Percentiles rank a stretch among this genome's conserved stretches.
Evolutionary conservation across 2,888 invertebrate genomes (phyloP).

Genomic region (Heteropelma amictum): DNA sequence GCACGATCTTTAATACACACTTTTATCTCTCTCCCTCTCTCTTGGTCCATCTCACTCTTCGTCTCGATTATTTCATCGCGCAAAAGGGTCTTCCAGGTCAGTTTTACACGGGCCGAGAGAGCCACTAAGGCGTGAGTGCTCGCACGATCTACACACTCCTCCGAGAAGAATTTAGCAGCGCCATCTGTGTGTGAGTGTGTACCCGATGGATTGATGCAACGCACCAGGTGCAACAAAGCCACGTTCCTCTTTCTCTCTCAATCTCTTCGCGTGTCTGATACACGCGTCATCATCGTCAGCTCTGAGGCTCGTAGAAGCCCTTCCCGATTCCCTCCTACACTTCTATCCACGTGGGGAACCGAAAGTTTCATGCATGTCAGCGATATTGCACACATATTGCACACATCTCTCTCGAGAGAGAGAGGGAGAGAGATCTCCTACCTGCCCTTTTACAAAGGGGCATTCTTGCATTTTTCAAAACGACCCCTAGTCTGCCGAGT

Average conservation of each 20-base stretch:
- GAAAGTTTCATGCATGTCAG: constrained; percentile 9
- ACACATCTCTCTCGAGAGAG: too few relatives aligned
- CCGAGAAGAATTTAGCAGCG: constrained; percentile 32
- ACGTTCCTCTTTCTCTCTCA: background rate
- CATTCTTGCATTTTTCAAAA: constrained; percentile 37
- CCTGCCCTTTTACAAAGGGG: constrained; percentile 16
- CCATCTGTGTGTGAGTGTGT: background rate
- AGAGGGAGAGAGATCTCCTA: too few relatives aligned
- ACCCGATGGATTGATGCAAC: constrained; percentile 12
- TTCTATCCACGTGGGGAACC: background rate
- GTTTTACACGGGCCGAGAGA: constrained; percentile 17
- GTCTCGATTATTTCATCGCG: background rate
- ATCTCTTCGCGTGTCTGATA: background rate
- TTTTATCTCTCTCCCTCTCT: background rate
- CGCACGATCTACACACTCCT: constrained; percentile 16
- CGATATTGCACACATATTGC: constrained; percentile 12
- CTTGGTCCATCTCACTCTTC: background rate
- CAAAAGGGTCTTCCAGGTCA: constrained; percentile 36
- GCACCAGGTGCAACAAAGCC: constrained; percentile 46
- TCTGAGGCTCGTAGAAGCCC: constrained; percentile 12
- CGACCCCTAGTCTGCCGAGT: background rate
- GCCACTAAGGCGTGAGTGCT: constrained; percentile 47
- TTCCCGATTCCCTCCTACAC: constrained; percentile 10
- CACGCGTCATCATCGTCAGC: constrained; percentile 30
- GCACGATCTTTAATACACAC: constrained; percentile 14